Percentiles rank a stretch among this genome's conserved stretches.
Evolutionary conservation across 2,888 invertebrate genomes (phyloP).

Genomic region (Leptinotarsa peninsularis): DNA sequence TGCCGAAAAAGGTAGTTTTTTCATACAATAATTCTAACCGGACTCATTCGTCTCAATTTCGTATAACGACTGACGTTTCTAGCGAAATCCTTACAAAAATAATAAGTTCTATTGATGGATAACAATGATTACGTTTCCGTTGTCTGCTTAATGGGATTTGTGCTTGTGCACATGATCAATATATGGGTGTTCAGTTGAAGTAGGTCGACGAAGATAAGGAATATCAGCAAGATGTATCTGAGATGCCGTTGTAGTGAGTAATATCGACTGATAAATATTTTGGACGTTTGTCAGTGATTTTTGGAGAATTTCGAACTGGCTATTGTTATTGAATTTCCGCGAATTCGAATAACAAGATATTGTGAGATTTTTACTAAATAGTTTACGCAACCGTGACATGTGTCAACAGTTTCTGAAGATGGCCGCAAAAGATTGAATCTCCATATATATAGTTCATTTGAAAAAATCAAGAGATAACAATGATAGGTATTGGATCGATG

Average conservation of each 20-base stretch:
- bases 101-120: constrained; percentile 27
- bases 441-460: too few species aligned
- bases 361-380: background rate
- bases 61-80: constrained; percentile 21
- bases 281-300: background rate
- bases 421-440: too few species aligned
- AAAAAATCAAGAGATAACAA: too few species aligned
- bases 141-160: constrained; percentile 17
- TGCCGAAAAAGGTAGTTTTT: background rate
- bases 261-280: background rate
- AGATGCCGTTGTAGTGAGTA: background rate
- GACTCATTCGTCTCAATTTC: constrained; percentile 23
- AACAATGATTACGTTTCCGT: constrained; percentile 29
- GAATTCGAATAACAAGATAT: background rate
- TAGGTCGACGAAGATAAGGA: constrained; percentile 11
- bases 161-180: constrained; percentile 16
- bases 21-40: background rate
- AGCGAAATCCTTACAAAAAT: constrained; percentile 24
- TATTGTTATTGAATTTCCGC: background rate
- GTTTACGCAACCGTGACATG: too few species aligned
- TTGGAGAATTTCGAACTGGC: background rate
- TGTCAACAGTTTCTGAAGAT: too few species aligned
- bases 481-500: too few species aligned
- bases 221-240: constrained; percentile 1
- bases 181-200: constrained; percentile 1